Evolutionary conservation across 2,113 vertebrate genomes (phyloP).

Genomic region (Aspidoscelis tigris): DNA sequence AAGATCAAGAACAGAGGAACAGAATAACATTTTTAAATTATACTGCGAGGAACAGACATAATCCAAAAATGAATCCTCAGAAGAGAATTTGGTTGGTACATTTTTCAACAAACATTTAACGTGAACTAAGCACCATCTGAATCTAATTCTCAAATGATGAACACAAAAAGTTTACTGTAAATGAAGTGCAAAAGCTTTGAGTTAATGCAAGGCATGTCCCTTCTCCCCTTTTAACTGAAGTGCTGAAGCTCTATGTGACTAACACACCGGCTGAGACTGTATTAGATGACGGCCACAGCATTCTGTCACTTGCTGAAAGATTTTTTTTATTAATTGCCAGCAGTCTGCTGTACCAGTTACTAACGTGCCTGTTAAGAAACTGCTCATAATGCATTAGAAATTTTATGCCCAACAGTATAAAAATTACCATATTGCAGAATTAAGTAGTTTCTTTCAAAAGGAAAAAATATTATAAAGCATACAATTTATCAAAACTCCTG

Average conservation of each 20-base stretch:
- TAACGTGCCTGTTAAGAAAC: background rate
- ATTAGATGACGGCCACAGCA: slow-evolving; percentile 18
- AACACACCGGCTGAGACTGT: background rate
- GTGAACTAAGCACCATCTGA: background rate
- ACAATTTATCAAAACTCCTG: background rate
- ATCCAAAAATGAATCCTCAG: background rate
- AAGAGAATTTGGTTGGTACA: background rate
- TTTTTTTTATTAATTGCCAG: background rate
- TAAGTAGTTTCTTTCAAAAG: background rate
- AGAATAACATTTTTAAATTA: background rate
- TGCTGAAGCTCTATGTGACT: background rate
- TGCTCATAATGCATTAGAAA: background rate
- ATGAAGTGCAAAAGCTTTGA: background rate
- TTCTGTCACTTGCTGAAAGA: slow-evolving; percentile 2
- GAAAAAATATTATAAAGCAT: background rate
- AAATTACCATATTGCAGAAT: no score
- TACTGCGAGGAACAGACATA: rapidly evolving
- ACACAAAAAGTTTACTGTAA: background rate
- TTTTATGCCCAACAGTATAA: no score
- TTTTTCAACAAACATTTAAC: no score
- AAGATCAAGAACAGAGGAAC: slow-evolving; percentile 22
- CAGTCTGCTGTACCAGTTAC: background rate
- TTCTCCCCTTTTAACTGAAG: background rate
- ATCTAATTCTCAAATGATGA: background rate
- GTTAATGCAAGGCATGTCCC: background rate